phyloP scores from a whole-genome alignment of 2,797 vertebrate species.

The Anas acuta region DNA sequence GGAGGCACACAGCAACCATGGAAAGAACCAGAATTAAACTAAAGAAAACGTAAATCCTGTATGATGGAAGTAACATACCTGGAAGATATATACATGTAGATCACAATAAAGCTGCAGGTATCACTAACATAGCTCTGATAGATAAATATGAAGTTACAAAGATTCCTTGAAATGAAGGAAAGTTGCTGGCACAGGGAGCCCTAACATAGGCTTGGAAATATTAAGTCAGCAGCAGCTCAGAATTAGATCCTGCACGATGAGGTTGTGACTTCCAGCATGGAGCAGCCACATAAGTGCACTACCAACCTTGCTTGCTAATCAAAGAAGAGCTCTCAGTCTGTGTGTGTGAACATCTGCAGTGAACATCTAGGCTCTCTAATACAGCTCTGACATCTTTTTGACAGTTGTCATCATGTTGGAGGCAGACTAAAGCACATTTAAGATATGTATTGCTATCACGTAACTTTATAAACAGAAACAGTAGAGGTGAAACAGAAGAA shows the following conservation, averaged over 20 bases:
- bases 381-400: not conserved
- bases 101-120: not conserved
- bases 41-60: slow-evolving; percentile 7
- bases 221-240: not conserved
- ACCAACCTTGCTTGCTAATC: not conserved
- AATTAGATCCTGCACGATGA: not conserved
- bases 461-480: slow-evolving; percentile 2
- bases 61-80: not conserved
- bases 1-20: slow-evolving; percentile 19
- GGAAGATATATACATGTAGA: not conserved
- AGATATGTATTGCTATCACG: not conserved
- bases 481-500: not conserved
- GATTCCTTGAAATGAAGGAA: not conserved
- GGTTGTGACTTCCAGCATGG: not conserved
- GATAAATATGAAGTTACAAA: not conserved
- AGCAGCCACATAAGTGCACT: not conserved
- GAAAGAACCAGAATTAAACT: not conserved
- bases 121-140: not conserved
- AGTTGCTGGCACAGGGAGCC: not conserved
- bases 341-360: not conserved
- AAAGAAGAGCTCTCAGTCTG: not conserved
- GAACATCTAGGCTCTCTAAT: not conserved
- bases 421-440: not conserved
- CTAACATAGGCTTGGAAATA: not conserved
- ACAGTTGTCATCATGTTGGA: not conserved